phyloP scores from a whole-genome alignment of 2,888 invertebrate species.

The Ophraella communa region DNA sequence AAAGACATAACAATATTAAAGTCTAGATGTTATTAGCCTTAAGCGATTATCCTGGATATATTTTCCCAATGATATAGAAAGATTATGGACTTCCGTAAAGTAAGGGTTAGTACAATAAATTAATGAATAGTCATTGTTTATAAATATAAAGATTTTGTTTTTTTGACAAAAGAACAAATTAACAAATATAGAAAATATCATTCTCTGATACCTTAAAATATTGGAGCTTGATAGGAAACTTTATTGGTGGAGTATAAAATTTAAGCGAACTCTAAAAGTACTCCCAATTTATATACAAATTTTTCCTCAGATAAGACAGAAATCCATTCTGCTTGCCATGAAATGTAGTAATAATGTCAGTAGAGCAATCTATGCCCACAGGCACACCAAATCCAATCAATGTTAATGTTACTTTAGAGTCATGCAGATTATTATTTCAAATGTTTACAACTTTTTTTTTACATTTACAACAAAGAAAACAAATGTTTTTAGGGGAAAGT shows the following conservation, averaged over 20 bases:
- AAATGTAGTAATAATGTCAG: background rate
- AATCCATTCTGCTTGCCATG: background rate
- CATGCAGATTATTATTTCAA: background rate
- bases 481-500: too few relatives aligned
- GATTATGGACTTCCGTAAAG: too few relatives aligned
- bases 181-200: background rate
- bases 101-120: too few relatives aligned
- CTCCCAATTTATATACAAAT: background rate
- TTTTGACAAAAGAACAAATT: too few relatives aligned
- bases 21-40: too few relatives aligned
- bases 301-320: background rate
- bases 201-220: background rate
- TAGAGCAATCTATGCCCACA: background rate
- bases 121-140: too few relatives aligned
- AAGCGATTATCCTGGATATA: too few relatives aligned
- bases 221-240: background rate
- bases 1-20: too few relatives aligned
- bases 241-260: background rate
- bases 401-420: background rate
- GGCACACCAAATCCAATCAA: background rate
- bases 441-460: too few relatives aligned
- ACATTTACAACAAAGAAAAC: too few relatives aligned
- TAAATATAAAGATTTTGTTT: too few relatives aligned
- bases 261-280: background rate
- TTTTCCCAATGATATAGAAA: too few relatives aligned